Percentiles rank a stretch among this genome's conserved stretches.
Evolutionary conservation across 1,140 invertebrate genomes (phyloP).

Genomic region (Metaphire vulgaris): DNA sequence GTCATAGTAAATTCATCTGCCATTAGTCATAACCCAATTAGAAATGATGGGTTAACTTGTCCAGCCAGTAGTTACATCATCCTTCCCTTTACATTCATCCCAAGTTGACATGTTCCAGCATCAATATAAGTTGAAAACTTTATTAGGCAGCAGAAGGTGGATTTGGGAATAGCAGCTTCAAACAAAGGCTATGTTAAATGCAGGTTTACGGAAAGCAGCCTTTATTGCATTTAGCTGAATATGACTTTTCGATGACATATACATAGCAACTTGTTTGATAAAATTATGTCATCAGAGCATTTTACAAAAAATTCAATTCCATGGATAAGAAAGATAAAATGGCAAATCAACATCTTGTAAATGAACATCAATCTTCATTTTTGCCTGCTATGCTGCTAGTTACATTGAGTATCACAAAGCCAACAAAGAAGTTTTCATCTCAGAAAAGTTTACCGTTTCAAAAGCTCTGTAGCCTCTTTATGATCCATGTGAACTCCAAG

Average conservation of each 20-base stretch:
- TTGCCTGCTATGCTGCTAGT: background rate
- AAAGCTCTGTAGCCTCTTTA: slow-evolving; percentile 50
- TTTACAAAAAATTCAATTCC: background rate
- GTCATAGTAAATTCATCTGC: too few species aligned
- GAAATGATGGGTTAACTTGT: too few species aligned
- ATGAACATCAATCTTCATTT: slow-evolving; percentile 4
- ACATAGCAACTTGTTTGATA: background rate
- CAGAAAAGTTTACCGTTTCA: slow-evolving; percentile 42
- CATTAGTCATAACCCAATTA: too few species aligned
- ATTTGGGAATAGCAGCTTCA: background rate
- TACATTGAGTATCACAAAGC: background rate
- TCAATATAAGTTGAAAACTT: background rate
- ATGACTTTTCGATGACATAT: background rate
- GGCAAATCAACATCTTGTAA: background rate
- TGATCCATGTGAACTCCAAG: slow-evolving; percentile 50
- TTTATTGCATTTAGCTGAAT: background rate
- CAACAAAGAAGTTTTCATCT: background rate
- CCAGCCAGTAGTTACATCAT: too few species aligned
- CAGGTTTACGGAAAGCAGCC: background rate
- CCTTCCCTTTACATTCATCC: too few species aligned
- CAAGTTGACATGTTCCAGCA: too few species aligned
- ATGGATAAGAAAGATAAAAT: background rate
- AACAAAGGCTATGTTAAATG: background rate
- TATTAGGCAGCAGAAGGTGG: background rate
- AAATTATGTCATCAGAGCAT: background rate